phyloP scores from a whole-genome alignment of 1,140 invertebrate species.

The Drosophila erecta region DNA sequence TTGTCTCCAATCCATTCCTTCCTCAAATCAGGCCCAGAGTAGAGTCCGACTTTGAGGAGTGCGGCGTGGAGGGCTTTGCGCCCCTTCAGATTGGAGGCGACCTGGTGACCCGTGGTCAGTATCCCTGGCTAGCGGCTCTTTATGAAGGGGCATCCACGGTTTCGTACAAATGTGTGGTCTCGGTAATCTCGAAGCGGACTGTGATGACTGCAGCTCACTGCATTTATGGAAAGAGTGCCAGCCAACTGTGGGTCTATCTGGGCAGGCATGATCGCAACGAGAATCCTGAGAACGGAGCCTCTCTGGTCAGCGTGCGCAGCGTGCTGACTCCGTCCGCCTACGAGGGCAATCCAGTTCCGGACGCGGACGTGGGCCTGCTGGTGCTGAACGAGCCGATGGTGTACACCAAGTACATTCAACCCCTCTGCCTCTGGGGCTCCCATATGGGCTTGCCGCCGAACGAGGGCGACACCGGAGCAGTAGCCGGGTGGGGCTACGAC shows the following conservation, averaged over 20 bases:
- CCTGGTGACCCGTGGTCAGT: slow-evolving; percentile 39
- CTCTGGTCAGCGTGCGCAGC: slow-evolving; percentile 4
- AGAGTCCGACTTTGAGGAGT: slow-evolving; percentile 15
- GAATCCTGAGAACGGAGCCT: neutral
- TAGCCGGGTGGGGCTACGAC: slow-evolving; percentile 17
- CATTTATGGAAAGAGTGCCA: slow-evolving; percentile 4
- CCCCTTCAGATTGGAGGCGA: slow-evolving; percentile 85
- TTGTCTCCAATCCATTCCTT: slow-evolving; percentile 43
- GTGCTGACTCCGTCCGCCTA: slow-evolving; percentile 3
- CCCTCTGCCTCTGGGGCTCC: slow-evolving; percentile 8
- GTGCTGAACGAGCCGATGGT: neutral
- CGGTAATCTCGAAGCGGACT: slow-evolving; percentile 18
- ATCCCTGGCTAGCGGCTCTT: slow-evolving; percentile 17
- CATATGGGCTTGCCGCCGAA: neutral
- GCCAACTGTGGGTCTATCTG: slow-evolving; percentile 12
- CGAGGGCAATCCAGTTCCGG: slow-evolving; percentile 4
- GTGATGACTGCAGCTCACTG: slow-evolving; percentile 25
- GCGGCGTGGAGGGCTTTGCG: slow-evolving; percentile 54
- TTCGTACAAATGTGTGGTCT: slow-evolving; percentile 7
- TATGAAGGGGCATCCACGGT: neutral
- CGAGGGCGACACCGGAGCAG: slow-evolving; percentile 9
- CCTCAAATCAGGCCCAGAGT: neutral
- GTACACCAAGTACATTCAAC: slow-evolving; percentile 18
- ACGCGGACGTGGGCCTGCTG: slow-evolving; percentile 14
- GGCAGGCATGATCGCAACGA: slow-evolving; percentile 15